These are phyloP conservation scores for Fundulus diaphanus DNA, from an alignment of 2,797 vertebrate genomes.

Conservation along the genomic window DNA sequence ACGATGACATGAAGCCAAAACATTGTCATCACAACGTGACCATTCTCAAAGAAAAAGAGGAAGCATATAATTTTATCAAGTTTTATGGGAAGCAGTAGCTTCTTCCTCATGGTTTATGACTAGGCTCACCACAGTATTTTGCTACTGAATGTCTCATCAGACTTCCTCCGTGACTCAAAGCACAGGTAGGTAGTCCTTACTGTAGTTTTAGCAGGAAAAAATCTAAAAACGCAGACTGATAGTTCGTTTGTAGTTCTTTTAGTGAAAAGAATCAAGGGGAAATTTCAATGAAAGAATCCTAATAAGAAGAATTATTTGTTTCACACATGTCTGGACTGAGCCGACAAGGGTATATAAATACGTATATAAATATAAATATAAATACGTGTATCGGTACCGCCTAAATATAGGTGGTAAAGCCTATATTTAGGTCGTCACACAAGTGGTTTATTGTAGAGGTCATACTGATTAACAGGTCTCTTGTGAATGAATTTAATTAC, in stretches of 20 bases:
- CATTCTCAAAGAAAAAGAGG: constrained; percentile 44
- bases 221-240: constrained; percentile 36
- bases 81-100: constrained; percentile 9
- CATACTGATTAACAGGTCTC: constrained; percentile 31
- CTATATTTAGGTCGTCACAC: constrained; percentile 40
- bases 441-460: constrained; percentile 31
- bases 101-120: constrained; percentile 41
- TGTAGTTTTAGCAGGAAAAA: constrained; percentile 45
- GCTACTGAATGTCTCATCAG: constrained; percentile 28
- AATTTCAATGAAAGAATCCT: neutral
- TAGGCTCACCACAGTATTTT: constrained; percentile 22
- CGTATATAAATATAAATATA: too few relatives aligned
- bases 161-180: constrained; percentile 49
- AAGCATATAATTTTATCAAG: constrained; percentile 24
- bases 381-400: neutral
- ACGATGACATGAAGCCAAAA: constrained; percentile 17
- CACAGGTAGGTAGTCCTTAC: constrained; percentile 29
- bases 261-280: neutral
- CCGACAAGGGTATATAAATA: too few relatives aligned
- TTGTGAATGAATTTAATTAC: constrained; percentile 13
- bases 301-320: neutral
- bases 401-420: too few relatives aligned
- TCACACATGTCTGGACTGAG: neutral
- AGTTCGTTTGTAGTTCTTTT: constrained; percentile 37
- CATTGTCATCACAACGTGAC: constrained; percentile 15